Evolutionary conservation across 2,797 vertebrate genomes (phyloP), one percentile per base, ranked within the genome.

Genomic region (Liparis tanakae): DNA sequence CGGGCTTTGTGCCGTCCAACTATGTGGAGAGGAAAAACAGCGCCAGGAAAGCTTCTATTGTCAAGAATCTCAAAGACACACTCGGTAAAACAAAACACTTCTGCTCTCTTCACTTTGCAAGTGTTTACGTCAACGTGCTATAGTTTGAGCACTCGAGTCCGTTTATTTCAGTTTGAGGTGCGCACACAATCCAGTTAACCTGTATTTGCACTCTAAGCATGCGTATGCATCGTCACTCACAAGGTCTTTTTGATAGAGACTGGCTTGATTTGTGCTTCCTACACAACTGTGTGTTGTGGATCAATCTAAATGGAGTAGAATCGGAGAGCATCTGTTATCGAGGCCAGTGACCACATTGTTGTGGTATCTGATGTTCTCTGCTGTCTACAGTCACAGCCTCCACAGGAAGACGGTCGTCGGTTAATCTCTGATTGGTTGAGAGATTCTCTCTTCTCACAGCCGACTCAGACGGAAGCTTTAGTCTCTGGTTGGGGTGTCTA

Each of bases 1-100:
- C 96, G 0, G 96, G 96, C 87, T 97, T 97, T 68, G 96, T 97
- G 85, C 96, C 96, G 48, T 97, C 96, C 68, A 97, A 97, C 92
- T 97, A 97, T 15, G 96, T 97, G 75, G 96, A 97, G 89, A 93
- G 96, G 75, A 97, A 97, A 90, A 97, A 97, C 94, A 97, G 96
- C 10, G 96, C 96, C 75, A 94, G 96, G 70, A 97, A 97, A 90
- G 96, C 95, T 39, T 97, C 96, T 34, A 97, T 97, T 74, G 96
- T 97, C 76, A 97, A 97, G 93, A 97, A 97, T 78, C 92, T 97
- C 65, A 97, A 97, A 92, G 96, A 97, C 89, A 97, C 96, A 10
- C 94, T 97, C 53, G 96, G 96, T 97, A 93, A 94, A 86, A 48
- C 66, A 34, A 69, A 53, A 44, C 33, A 18, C 2, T 56, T 58